Evolutionary conservation across 2,888 invertebrate genomes (phyloP), one percentile per base, ranked within the genome.

Genomic region (Acronicta leporina): DNA sequence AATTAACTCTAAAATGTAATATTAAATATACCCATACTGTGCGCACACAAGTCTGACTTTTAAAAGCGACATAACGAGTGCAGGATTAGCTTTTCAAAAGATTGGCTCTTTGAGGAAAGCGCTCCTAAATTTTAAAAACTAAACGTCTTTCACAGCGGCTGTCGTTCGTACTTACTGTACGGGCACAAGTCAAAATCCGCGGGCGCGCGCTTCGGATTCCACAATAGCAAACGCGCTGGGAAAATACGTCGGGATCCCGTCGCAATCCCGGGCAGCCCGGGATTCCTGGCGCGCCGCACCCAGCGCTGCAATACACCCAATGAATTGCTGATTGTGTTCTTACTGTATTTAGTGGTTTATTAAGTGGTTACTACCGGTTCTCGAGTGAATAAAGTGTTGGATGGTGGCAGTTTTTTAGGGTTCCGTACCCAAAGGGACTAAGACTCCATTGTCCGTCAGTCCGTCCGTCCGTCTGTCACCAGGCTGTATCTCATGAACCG

Each of bases 251-350:
- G 74, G 59, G 75, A 77, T 73, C 68, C 73, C 65, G 73, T 58
- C 66, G 71, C 76, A 74, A 80, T 79, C 68, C 73, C 68, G 71
- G 70, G 56, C 69, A 63, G 49, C 55, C 69, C 67, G 77, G 74
- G 68, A 80, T 79, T 71, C 79, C 68, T 64, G 67, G 73, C 80
- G 73, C 42, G 81, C 79, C 74, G 59, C 77, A 55, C 74, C 68
- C 68, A 56, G 59, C 65, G 67, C 72, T 67, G 74, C 74, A 58
- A 68, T 63, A 75, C 74, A 62, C 67, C 45, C 65, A 63, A 67
- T 71, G 73, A 78, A 81, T 75, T 68, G 72, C 72, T 73, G 73
- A 81, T 77, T 73, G 80, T 68, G 62, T 65, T 63, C 72, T 63
- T 71, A 64, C 65, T 70, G 73, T 72, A 61, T 76, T 74, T 73